These are phyloP conservation scores for Pangasius larnaudii DNA, from an alignment of 2,797 vertebrate genomes.

Conservation along the genomic window DNA sequence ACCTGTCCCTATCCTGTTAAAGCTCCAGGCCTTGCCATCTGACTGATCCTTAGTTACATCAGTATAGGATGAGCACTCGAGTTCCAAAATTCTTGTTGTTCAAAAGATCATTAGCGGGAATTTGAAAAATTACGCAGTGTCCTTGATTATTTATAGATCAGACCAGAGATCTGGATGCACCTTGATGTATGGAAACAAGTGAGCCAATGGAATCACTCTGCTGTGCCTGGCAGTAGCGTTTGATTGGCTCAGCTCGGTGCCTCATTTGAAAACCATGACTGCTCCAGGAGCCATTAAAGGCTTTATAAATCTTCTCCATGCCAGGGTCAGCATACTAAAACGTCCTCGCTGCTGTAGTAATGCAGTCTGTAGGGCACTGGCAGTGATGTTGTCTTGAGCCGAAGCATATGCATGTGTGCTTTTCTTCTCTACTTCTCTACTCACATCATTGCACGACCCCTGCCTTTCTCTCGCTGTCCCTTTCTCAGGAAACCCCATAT, in stretches of 20 bases:
- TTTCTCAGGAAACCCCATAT: constrained; percentile 70
- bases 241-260: constrained; percentile 43
- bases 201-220: constrained; percentile 31
- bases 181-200: constrained; percentile 42
- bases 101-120: not conserved
- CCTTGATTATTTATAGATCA: constrained; percentile 22
- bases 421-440: not conserved
- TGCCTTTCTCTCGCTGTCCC: constrained; percentile 45
- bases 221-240: constrained; percentile 41
- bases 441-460: constrained; percentile 15
- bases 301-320: constrained; percentile 45
- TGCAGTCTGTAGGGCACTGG: not conserved
- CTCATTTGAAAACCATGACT: constrained; percentile 43
- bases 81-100: not conserved
- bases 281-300: constrained; percentile 32
- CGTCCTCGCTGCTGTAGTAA: constrained; percentile 4
- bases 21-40: constrained; percentile 38
- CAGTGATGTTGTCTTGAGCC: constrained; percentile 12
- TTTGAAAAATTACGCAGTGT: not conserved
- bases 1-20: constrained; percentile 55
- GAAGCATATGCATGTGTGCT: not conserved
- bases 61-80: not conserved
- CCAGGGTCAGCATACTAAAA: constrained; percentile 42
- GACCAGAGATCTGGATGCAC: not conserved
- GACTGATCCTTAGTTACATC: constrained; percentile 41